These are phyloP conservation scores for Meloidogyne chitwoodi DNA, from an alignment of 1,140 invertebrate genomes.

Conservation along the genomic window DNA sequence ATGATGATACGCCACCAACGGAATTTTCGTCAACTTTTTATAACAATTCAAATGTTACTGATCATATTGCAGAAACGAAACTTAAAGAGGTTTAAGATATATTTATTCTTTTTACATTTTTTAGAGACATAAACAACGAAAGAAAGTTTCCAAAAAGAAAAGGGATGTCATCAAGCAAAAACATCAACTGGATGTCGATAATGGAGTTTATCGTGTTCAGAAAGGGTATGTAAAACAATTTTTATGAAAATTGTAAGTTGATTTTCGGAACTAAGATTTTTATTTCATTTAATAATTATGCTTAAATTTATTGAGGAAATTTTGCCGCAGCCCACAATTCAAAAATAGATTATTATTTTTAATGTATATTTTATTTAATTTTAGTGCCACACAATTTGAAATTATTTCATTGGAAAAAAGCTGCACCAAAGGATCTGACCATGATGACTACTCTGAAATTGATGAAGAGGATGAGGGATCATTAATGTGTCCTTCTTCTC, in stretches of 20 bases:
- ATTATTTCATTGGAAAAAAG: slow-evolving; percentile 10
- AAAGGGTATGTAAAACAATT: slow-evolving; percentile 12
- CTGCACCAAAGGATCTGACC: background rate
- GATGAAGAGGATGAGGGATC: background rate
- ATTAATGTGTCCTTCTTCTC: background rate
- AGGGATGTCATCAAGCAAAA: slow-evolving; percentile 22
- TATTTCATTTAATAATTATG: too few relatives aligned
- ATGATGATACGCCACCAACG: slow-evolving; percentile 22
- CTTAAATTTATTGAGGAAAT: too few relatives aligned
- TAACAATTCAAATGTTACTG: background rate
- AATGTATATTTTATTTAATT: slow-evolving; percentile 9
- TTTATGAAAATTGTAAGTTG: background rate
- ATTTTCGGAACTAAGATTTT: too few relatives aligned
- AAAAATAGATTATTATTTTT: background rate
- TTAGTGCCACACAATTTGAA: slow-evolving; percentile 29
- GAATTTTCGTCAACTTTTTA: slow-evolving; percentile 5
- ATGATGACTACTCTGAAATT: background rate
- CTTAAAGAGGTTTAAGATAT: background rate
- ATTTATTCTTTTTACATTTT: background rate
- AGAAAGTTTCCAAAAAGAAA: slow-evolving; percentile 18
- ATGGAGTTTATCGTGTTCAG: slow-evolving; percentile 20
- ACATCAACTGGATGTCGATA: slow-evolving; percentile 15
- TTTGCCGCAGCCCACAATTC: too few relatives aligned
- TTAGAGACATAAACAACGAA: background rate
- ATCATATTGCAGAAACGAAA: background rate